These are phyloP conservation scores for Pomacea canaliculata DNA, from an alignment of 2,888 invertebrate species.

Conservation along the genomic window DNA sequence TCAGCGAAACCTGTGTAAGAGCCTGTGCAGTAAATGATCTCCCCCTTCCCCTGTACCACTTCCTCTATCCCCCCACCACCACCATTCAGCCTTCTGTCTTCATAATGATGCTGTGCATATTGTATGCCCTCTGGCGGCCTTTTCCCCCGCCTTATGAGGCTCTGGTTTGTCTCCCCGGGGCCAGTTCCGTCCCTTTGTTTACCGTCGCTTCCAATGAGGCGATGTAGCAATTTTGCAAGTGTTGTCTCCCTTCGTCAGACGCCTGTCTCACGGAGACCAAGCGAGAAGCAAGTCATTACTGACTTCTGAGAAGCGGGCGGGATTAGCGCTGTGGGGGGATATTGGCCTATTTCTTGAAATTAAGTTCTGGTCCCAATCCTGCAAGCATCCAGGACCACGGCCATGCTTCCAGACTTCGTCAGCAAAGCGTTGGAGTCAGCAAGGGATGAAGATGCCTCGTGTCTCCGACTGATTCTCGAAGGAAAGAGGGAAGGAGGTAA, in stretches of 20 bases:
- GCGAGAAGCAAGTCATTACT: constrained; percentile 1
- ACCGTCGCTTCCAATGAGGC: constrained; percentile 10
- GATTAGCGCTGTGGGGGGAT: constrained; percentile 1
- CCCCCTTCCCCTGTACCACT: too few relatives aligned
- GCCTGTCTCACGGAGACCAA: not conserved
- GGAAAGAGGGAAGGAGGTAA: too few relatives aligned
- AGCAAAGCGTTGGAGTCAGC: too few relatives aligned
- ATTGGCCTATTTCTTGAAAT: constrained; percentile 2
- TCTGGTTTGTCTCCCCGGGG: constrained; percentile 14
- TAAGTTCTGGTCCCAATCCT: not conserved
- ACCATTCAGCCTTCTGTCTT: not conserved
- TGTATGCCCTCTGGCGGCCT: constrained; percentile 1
- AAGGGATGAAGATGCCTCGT: too few relatives aligned
- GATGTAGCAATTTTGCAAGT: constrained; percentile 8
- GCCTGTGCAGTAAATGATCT: too few relatives aligned
- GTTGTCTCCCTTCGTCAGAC: constrained; percentile 1
- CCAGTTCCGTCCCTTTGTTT: constrained; percentile 20
- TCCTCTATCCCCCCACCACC: too few relatives aligned
- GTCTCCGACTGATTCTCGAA: too few relatives aligned
- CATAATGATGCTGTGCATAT: constrained; percentile 6
- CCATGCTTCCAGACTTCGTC: too few relatives aligned
- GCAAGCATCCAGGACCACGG: too few relatives aligned
- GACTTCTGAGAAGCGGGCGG: not conserved
- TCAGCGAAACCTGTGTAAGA: too few relatives aligned
- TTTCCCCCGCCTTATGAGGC: not conserved